Percentiles rank a stretch among this genome's conserved stretches.
Evolutionary conservation across 1,140 invertebrate genomes (phyloP).

Genomic region (Dreissena polymorpha): DNA sequence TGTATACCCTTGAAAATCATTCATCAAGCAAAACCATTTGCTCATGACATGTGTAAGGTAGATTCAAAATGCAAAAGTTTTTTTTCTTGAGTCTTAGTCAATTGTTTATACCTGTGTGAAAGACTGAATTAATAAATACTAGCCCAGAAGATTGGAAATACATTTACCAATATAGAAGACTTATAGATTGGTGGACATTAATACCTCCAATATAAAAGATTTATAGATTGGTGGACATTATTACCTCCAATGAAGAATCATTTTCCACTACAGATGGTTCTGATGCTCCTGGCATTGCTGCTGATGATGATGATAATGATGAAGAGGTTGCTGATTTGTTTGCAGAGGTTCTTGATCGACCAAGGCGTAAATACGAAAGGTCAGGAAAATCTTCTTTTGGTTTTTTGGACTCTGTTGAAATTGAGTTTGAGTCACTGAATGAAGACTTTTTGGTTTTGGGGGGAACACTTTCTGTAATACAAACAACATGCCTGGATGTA

Average conservation of each 20-base stretch:
- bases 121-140: too few relatives aligned
- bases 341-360: neutral
- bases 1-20: too few relatives aligned
- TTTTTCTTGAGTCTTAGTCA: too few relatives aligned
- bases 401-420: neutral
- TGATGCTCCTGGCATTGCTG: neutral
- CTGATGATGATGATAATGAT: neutral
- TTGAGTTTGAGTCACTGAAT: neutral
- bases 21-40: too few relatives aligned
- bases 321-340: conserved; percentile 4
- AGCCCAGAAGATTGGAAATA: too few relatives aligned
- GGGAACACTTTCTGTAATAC: conserved; percentile 50
- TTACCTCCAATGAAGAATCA: neutral
- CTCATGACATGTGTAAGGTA: too few relatives aligned
- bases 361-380: conserved; percentile 23
- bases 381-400: conserved; percentile 18
- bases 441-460: conserved; percentile 30
- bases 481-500: neutral
- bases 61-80: too few relatives aligned
- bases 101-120: too few relatives aligned
- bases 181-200: too few relatives aligned
- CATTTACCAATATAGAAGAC: too few relatives aligned
- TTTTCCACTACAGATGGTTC: neutral
- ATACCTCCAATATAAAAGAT: too few relatives aligned
- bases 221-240: too few relatives aligned